Evolutionary conservation across 2,797 vertebrate genomes (phyloP).

Genomic region (Phoebastria nigripes): DNA sequence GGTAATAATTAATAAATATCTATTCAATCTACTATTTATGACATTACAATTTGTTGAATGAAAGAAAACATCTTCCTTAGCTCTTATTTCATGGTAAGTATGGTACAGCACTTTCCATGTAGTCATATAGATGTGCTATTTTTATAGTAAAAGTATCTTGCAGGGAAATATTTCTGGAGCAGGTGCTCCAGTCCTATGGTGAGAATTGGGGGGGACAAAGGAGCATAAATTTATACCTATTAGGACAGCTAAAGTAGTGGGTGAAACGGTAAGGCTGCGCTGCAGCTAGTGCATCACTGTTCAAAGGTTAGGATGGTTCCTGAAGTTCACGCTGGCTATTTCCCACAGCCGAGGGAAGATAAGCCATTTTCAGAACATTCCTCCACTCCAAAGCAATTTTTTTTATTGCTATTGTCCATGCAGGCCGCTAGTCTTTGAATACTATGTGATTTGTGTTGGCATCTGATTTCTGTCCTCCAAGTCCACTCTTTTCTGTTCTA

Average conservation of each 20-base stretch:
- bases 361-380: not conserved
- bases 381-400: not conserved
- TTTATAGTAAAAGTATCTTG: not conserved
- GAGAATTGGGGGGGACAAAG: not conserved
- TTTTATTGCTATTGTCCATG: not conserved
- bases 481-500: not conserved
- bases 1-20: slow-evolving; percentile 86
- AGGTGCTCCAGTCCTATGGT: not conserved
- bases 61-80: not conserved
- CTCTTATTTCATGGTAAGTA: not conserved
- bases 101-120: not conserved
- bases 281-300: rapidly evolving
- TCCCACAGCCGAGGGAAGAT: not conserved
- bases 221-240: not conserved
- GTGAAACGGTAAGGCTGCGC: not conserved
- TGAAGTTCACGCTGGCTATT: not conserved
- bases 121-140: not conserved
- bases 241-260: not conserved
- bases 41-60: not conserved
- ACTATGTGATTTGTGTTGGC: not conserved
- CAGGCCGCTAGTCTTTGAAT: not conserved
- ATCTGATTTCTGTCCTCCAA: not conserved
- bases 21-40: slow-evolving; percentile 34
- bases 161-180: not conserved
- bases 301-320: not conserved